phyloP scores from a whole-genome alignment of 2,888 invertebrate genomes.

The Mimachlamys varia region DNA sequence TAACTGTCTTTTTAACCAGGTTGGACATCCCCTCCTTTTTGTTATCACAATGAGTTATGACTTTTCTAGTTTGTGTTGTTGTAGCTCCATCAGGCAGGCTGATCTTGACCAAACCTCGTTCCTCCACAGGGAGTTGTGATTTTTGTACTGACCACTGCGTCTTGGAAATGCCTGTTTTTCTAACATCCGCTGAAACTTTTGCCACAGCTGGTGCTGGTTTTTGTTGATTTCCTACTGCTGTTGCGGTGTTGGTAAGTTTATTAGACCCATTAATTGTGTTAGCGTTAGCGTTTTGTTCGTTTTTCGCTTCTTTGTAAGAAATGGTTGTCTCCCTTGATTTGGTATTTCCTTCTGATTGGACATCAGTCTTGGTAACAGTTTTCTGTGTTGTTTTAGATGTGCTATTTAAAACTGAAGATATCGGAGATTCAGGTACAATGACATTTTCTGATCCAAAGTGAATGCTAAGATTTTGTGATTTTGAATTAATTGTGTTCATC shows the following conservation, averaged over 20 bases:
- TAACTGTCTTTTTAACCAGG: not conserved
- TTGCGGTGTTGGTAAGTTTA: not conserved
- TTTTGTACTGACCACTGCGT: not conserved
- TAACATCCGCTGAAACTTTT: not conserved
- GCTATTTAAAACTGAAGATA: slow-evolving; percentile 2
- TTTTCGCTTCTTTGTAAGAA: not conserved
- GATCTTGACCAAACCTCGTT: not conserved
- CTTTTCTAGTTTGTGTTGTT: not conserved
- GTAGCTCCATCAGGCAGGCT: not conserved
- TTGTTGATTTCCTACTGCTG: not conserved
- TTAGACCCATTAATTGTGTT: not conserved
- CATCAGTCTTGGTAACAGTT: not conserved
- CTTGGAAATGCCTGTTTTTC: not conserved
- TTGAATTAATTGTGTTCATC: not conserved
- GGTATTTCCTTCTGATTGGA: not conserved
- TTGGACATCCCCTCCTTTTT: not conserved
- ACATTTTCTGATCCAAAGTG: not conserved
- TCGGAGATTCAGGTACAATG: not conserved
- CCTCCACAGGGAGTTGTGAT: not conserved
- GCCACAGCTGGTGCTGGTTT: not conserved
- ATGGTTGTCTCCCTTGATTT: not conserved
- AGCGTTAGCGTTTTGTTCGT: not conserved
- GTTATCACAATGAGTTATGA: not conserved
- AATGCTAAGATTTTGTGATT: not conserved
- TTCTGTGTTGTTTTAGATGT: not conserved